Conservation (phyloP, 2,888 invertebrate species). For the Boloria selene region DNA sequence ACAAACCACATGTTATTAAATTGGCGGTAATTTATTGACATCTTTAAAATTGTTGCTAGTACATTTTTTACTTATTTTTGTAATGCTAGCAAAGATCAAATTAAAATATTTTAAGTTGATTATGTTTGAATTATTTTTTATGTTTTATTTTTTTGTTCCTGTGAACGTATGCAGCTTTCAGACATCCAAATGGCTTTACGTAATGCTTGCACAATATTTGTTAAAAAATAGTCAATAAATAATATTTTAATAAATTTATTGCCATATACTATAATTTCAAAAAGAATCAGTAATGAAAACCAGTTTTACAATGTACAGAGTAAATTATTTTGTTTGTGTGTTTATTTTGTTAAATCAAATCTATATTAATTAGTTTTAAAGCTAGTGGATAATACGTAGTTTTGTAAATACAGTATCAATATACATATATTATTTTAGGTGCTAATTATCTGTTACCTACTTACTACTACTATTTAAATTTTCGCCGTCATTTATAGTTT, state of each 20-base stretch:
- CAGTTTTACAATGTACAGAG: conserved; percentile 75
- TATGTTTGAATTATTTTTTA: conserved; percentile 19
- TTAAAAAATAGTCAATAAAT: conserved; percentile 45
- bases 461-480: conserved; percentile 47
- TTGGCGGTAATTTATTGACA: conserved; percentile 33
- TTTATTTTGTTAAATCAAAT: conserved; percentile 62
- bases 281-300: conserved; percentile 55
- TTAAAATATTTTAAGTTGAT: conserved; percentile 1
- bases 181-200: conserved; percentile 32
- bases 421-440: conserved; percentile 77
- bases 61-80: conserved; percentile 11
- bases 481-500: conserved; percentile 48
- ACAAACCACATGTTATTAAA: conserved; percentile 38
- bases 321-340: conserved; percentile 76
- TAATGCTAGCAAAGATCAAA: conserved; percentile 6
- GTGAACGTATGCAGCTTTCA: conserved; percentile 14
- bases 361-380: conserved; percentile 68
- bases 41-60: conserved; percentile 24
- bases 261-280: conserved; percentile 70
- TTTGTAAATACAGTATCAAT: conserved; percentile 73
- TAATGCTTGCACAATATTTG: conserved; percentile 31
- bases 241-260: conserved; percentile 55
- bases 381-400: conserved; percentile 67
- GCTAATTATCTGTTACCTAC: conserved; percentile 64
- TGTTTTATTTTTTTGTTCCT: conserved; percentile 16